These are phyloP conservation scores for Cryptotermes secundus DNA, from an alignment of 1,140 invertebrate genomes.

Conservation along the genomic window DNA sequence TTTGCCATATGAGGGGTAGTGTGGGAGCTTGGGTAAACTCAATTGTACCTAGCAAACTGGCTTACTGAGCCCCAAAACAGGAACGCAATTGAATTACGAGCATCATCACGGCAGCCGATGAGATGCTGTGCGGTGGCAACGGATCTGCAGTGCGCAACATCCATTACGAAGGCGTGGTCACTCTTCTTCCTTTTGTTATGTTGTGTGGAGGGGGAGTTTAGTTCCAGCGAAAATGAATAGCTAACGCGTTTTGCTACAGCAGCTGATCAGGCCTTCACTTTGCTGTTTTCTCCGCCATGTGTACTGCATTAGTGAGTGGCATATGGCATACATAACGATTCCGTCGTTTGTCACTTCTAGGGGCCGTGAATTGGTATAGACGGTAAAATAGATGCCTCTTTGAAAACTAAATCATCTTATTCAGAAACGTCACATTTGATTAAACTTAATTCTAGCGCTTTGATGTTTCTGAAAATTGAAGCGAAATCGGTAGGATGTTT, in stretches of 20 bases:
- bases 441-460: background rate
- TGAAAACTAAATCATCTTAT: slow-evolving; percentile 9
- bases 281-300: background rate
- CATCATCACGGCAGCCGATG: background rate
- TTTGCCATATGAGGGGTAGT: background rate
- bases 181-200: slow-evolving; percentile 12
- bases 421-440: background rate
- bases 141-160: background rate
- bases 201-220: background rate
- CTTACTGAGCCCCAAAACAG: slow-evolving; percentile 7
- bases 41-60: slow-evolving; percentile 6
- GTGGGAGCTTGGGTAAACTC: background rate
- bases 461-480: background rate
- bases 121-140: background rate
- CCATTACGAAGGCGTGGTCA: slow-evolving; percentile 17
- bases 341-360: background rate
- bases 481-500: background rate
- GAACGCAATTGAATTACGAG: background rate
- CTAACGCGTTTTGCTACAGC: slow-evolving; percentile 10
- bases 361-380: background rate
- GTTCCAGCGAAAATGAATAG: background rate
- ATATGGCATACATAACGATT: slow-evolving; percentile 13
- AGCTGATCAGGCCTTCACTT: background rate
- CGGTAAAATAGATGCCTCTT: background rate
- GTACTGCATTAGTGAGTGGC: slow-evolving; percentile 2